These are phyloP conservation scores for Podotricha telesiphe DNA, from an alignment of 2,888 invertebrate genomes.

Conservation along the genomic window DNA sequence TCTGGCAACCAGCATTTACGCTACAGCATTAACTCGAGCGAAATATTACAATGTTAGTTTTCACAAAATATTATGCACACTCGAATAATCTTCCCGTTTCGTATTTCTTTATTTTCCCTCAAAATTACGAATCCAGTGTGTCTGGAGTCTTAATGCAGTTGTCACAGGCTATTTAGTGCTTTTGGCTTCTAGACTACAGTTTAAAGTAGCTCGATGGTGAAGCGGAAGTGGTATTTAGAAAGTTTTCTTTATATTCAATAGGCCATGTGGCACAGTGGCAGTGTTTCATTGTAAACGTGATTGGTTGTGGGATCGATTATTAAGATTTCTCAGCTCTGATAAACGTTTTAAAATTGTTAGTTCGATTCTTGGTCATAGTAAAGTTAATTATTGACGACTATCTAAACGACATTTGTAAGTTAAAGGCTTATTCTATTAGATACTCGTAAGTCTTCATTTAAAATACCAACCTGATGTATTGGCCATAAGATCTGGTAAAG, in stretches of 20 bases:
- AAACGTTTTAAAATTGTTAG: too few relatives aligned
- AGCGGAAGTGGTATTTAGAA: slow-evolving; percentile 19
- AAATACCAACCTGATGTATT: too few relatives aligned
- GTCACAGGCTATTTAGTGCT: slow-evolving; percentile 52
- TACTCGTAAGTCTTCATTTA: too few relatives aligned
- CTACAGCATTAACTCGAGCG: slow-evolving; percentile 22
- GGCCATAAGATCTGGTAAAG: too few relatives aligned
- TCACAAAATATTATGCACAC: slow-evolving; percentile 33
- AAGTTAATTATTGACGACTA: too few relatives aligned
- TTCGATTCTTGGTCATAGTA: too few relatives aligned
- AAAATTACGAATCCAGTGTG: slow-evolving; percentile 41
- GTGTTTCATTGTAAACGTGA: too few relatives aligned
- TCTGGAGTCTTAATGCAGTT: slow-evolving; percentile 48
- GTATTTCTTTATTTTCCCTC: slow-evolving; percentile 30
- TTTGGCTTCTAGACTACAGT: slow-evolving; percentile 50
- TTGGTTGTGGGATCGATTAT: too few relatives aligned
- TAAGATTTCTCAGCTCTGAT: too few relatives aligned
- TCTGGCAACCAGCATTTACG: slow-evolving; percentile 13
- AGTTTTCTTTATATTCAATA: not conserved
- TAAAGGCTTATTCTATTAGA: too few relatives aligned
- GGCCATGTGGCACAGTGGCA: too few relatives aligned
- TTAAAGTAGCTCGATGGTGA: slow-evolving; percentile 43
- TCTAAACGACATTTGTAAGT: too few relatives aligned
- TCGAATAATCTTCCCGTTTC: slow-evolving; percentile 28
- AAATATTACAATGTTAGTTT: slow-evolving; percentile 27